phyloP scores from a whole-genome alignment of 2,888 invertebrate species.

The Patella pellucida region DNA sequence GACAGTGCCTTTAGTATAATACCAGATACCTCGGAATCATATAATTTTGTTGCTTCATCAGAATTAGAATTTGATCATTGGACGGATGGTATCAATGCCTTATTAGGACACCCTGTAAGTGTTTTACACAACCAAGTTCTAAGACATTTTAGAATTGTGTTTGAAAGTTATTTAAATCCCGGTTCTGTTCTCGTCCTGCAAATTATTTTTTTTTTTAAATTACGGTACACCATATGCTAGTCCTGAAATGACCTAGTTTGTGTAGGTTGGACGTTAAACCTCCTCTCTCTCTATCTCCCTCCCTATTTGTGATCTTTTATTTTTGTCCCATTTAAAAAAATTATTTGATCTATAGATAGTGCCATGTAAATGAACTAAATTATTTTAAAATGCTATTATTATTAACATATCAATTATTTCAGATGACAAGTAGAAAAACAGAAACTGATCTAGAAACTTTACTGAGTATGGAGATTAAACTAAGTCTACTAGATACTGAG shows the following conservation, averaged over 20 bases:
- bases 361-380: too few relatives aligned
- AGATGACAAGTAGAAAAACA: conserved; percentile 90
- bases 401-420: conserved; percentile 63
- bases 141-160: too few relatives aligned
- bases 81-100: conserved; percentile 94
- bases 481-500: conserved; percentile 92
- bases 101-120: conserved; percentile 76
- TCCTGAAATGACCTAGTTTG: too few relatives aligned
- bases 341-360: too few relatives aligned
- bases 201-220: too few relatives aligned
- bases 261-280: too few relatives aligned
- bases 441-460: conserved; percentile 91
- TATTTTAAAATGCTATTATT: not conserved
- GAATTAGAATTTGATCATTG: conserved; percentile 78
- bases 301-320: too few relatives aligned
- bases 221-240: too few relatives aligned
- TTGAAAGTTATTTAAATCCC: too few relatives aligned
- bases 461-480: conserved; percentile 95
- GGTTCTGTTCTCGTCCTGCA: too few relatives aligned
- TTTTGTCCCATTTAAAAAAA: too few relatives aligned
- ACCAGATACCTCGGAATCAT: conserved; percentile 76
- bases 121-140: not conserved
- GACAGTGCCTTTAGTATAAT: conserved; percentile 51
- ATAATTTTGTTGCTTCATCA: conserved; percentile 94
- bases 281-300: too few relatives aligned